Base-by-base conservation (phyloP, 2,797 vertebrate genomes). In the Gadopsis marmoratus region DNA sequence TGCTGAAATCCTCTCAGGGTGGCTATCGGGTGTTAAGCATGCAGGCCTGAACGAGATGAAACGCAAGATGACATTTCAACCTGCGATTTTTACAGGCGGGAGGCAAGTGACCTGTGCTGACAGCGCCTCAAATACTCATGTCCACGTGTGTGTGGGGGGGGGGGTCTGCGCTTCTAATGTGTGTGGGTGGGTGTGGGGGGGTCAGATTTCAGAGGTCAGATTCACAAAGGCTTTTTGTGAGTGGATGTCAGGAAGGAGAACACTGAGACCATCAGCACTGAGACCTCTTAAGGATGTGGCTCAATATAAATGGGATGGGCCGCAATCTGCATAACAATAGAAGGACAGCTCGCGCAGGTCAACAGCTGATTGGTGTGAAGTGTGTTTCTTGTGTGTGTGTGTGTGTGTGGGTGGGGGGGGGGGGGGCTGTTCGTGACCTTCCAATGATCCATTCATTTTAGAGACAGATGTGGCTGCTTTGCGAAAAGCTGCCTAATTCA, bases 191-290 rank as follows among this genome's bases (percentile, higher is more conserved):
- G 45, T 26, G 26, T 26, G 26, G 47, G 16, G 66, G 60, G 21
- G 64, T 39, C n/a, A 64, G 79, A 85, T 92, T 92, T 91, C 92
- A 92, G 7, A 67, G 79, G 67, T 75, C 74, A 79, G 70, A 75
- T 72, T 35, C 48, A 91, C 90, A 92, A 88, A 78, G 82, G 77
- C 76, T 80, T 93, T 41, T 92, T 92, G 85, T 90, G 71, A 79
- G 74, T 48, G 73, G 53, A 73, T 83, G 79, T 84, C 60, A 71
- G 61, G 56, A 71, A 65, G 26, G 51, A 86, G 65, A 71, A 17
- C 73, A 75, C 59, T 48, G 51, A 76, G 74, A 19, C 37, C 63
- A 66, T 43, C 41, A 5, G 53, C 31, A 39, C 45, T 4, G 48
- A 79, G 63, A 74, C 65, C 54, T 48, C 8, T 21, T 39, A 21